phyloP scores from a whole-genome alignment of 2,888 invertebrate genomes.

The Aromia moschata region DNA sequence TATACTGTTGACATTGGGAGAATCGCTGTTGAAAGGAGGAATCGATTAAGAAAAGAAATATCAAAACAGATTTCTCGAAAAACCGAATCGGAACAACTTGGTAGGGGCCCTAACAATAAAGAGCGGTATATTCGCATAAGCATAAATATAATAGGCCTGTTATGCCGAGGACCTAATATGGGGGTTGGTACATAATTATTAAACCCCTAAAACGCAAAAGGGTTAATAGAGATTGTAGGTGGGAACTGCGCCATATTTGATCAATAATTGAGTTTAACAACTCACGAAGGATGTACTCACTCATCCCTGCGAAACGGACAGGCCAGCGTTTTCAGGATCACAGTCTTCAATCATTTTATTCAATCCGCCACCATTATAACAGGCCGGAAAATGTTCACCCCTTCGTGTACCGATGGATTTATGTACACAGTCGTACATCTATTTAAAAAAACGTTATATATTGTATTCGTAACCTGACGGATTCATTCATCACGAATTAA shows the following conservation, averaged over 20 bases:
- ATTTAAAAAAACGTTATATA: too few species aligned
- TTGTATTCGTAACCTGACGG: too few species aligned
- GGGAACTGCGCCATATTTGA: constrained; percentile 64
- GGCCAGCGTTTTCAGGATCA: constrained; percentile 46
- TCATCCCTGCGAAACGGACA: constrained; percentile 54
- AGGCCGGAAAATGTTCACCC: constrained; percentile 3
- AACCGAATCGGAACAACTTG: constrained; percentile 46
- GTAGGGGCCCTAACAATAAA: constrained; percentile 50
- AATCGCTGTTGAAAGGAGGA: constrained; percentile 42
- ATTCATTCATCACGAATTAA: too few species aligned
- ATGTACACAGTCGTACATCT: background rate
- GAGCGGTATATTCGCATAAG: constrained; percentile 55
- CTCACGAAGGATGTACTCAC: constrained; percentile 62
- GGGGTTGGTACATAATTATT: constrained; percentile 63
- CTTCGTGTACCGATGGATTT: constrained; percentile 1
- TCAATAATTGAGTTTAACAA: constrained; percentile 65
- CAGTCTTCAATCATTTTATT: constrained; percentile 45
- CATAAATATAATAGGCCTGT: constrained; percentile 60
- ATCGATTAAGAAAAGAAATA: constrained; percentile 49
- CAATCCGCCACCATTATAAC: constrained; percentile 29
- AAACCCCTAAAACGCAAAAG: constrained; percentile 62
- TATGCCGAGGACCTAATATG: constrained; percentile 61
- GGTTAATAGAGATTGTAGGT: constrained; percentile 62
- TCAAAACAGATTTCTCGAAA: constrained; percentile 50
- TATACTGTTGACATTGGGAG: constrained; percentile 19